phyloP scores from a whole-genome alignment of 2,113 vertebrate species.

The Microtus ochrogaster region DNA sequence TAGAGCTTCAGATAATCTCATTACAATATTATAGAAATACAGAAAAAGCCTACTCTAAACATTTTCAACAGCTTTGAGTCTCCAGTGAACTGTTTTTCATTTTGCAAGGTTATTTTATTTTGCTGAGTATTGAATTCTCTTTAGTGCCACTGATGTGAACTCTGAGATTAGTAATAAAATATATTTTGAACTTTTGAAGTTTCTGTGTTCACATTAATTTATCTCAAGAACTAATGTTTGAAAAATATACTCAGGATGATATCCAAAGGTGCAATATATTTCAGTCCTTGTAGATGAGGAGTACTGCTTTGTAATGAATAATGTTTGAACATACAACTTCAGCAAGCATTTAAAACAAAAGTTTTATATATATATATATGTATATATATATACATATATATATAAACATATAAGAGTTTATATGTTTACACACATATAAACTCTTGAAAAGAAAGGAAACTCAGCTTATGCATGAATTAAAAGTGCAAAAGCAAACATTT shows the following conservation, averaged over 20 bases:
- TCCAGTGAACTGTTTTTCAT: not conserved
- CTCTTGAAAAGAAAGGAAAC: not conserved
- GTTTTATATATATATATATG: too few relatives aligned
- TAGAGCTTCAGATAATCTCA: not conserved
- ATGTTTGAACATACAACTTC: not conserved
- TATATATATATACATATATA: too few relatives aligned
- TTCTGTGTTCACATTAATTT: not conserved
- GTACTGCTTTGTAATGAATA: not conserved
- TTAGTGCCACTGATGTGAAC: not conserved
- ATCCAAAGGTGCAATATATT: not conserved
- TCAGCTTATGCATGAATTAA: not conserved
- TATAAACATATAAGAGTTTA: too few relatives aligned
- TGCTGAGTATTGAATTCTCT: not conserved
- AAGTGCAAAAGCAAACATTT: not conserved
- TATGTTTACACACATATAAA: too few relatives aligned
- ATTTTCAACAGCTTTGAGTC: not conserved
- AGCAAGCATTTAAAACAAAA: not conserved
- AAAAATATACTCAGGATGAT: not conserved
- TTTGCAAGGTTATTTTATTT: slow-evolving; percentile 11
- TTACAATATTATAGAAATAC: not conserved
- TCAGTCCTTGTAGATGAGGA: not conserved
- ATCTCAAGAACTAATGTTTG: not conserved
- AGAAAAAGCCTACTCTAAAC: not conserved
- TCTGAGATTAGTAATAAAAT: slow-evolving; percentile 31
- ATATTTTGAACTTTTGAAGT: not conserved